Percentiles rank a stretch among this genome's conserved stretches.
phyloP scores from a whole-genome alignment of 2,113 vertebrate species.

The Eulacestoma nigropectus region DNA sequence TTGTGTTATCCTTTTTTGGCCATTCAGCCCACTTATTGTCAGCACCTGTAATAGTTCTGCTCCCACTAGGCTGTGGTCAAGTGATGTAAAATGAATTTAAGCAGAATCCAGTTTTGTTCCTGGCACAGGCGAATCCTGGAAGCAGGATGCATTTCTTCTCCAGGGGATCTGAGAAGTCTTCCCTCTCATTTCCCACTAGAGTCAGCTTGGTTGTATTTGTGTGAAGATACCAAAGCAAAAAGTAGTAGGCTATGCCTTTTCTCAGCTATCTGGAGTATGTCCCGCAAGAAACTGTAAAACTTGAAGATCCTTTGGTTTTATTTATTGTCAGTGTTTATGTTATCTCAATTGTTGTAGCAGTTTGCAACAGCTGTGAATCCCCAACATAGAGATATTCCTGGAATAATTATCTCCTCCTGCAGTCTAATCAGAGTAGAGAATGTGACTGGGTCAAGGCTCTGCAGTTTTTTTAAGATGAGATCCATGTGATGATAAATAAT shows the following conservation, averaged over 20 bases:
- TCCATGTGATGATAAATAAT: conserved; percentile 33
- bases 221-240: background rate
- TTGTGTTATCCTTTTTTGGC: background rate
- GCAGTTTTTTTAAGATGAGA: conserved; percentile 27
- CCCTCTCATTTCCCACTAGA: background rate
- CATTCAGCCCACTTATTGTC: background rate
- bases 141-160: background rate
- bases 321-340: background rate
- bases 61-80: background rate
- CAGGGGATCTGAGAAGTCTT: background rate
- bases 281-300: background rate
- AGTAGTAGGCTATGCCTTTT: background rate
- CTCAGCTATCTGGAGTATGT: background rate
- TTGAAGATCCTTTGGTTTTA: background rate
- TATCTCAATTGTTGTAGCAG: background rate
- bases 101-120: background rate
- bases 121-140: background rate
- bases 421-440: background rate
- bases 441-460: background rate
- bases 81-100: background rate
- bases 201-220: background rate
- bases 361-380: conserved; percentile 6
- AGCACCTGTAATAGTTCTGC: background rate
- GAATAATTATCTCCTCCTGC: conserved; percentile 9
- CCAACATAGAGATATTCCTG: background rate